Evolutionary conservation across 2,113 vertebrate genomes (phyloP).

Genomic region (Oceanites oceanicus): DNA sequence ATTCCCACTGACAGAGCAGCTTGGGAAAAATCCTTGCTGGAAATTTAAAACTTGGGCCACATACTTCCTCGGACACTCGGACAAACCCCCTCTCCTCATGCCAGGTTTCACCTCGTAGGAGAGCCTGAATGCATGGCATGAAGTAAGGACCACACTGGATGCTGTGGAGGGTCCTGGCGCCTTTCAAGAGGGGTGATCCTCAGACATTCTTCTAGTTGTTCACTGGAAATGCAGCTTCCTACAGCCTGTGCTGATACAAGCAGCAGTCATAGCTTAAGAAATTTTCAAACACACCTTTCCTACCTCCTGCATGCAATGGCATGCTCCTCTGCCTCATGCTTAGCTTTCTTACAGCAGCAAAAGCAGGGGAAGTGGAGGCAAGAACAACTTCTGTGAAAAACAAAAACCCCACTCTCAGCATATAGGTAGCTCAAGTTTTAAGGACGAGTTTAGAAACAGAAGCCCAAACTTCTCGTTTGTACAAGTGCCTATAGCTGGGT

Average conservation of each 20-base stretch:
- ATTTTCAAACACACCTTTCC: not conserved
- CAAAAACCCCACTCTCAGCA: not conserved
- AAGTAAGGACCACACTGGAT: not conserved
- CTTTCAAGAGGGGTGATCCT: not conserved
- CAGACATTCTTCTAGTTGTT: not conserved
- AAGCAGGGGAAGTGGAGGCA: not conserved
- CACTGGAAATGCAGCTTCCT: not conserved
- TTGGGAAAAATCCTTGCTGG: not conserved
- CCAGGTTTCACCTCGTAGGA: not conserved
- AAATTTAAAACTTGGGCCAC: not conserved
- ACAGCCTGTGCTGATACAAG: not conserved
- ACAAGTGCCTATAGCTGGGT: not conserved
- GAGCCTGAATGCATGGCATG: not conserved
- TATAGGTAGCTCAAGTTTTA: not conserved
- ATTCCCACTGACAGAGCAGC: not conserved
- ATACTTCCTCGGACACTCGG: not conserved
- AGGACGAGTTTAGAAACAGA: not conserved
- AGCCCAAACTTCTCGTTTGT: not conserved
- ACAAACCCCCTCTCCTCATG: not conserved
- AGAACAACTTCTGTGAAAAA: not conserved
- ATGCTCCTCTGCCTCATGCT: not conserved
- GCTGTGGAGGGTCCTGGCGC: not conserved
- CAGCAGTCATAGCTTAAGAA: not conserved
- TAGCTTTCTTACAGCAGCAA: not conserved
- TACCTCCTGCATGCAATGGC: not conserved